Conservation (phyloP, 1,140 invertebrate genomes). For the Drosophila kohkoa region DNA sequence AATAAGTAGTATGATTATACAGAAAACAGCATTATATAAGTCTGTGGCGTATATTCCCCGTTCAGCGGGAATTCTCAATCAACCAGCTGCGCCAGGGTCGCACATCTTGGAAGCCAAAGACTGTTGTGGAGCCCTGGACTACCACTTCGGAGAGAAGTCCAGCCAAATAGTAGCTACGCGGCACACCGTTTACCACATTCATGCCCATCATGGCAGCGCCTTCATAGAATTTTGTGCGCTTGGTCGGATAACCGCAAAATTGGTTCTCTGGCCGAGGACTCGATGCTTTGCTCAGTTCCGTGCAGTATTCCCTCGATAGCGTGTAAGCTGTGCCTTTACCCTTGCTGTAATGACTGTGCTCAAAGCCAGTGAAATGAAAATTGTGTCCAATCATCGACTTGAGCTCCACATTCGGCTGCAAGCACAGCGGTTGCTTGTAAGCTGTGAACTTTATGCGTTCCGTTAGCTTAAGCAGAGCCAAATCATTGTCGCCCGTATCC, state of each 20-base stretch:
- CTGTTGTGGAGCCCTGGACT: constrained; percentile 2
- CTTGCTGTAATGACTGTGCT: background rate
- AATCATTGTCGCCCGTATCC: constrained; percentile 56
- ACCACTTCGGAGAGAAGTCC: constrained; percentile 38
- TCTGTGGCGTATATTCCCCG: background rate
- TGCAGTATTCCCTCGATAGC: constrained; percentile 50
- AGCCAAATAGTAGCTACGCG: constrained; percentile 58
- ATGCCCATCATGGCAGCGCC: constrained; percentile 54
- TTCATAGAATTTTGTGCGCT: constrained; percentile 45
- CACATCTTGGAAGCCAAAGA: constrained; percentile 59
- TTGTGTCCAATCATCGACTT: constrained; percentile 50
- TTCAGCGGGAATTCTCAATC: constrained; percentile 23
- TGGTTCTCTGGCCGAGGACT: constrained; percentile 51
- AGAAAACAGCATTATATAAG: background rate
- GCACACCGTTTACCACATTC: constrained; percentile 47
- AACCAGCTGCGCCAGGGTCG: constrained; percentile 53
- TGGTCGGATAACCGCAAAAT: constrained; percentile 52
- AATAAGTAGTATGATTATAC: constrained; percentile 24
- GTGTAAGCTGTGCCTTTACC: constrained; percentile 49
- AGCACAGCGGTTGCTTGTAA: constrained; percentile 59
- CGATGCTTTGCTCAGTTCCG: constrained; percentile 9
- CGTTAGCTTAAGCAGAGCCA: constrained; percentile 51
- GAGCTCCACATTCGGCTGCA: constrained; percentile 37
- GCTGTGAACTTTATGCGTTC: constrained; percentile 35
- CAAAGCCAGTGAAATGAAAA: constrained; percentile 59